Conservation (phyloP, 92 coral and sea anemone genomes). For the Actinostola sp. region DNA sequence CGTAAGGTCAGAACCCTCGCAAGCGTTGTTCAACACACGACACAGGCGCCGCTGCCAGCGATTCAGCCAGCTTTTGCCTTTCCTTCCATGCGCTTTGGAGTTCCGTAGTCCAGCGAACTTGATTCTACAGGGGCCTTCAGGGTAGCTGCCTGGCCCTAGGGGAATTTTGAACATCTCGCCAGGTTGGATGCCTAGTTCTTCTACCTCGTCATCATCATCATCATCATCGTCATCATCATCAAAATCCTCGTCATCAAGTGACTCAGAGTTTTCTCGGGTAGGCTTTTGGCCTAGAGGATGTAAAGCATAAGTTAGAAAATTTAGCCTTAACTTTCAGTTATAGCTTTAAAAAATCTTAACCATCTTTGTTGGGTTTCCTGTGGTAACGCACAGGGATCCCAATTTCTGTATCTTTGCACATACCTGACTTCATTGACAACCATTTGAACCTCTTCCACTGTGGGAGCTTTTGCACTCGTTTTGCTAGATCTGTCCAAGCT, state of each 20-base stretch:
- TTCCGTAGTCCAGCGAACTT: conserved; percentile 75
- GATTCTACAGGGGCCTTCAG: conserved; percentile 56
- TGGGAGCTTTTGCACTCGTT: conserved; percentile 67
- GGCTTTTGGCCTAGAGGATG: conserved; percentile 29
- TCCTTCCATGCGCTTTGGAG: conserved; percentile 21
- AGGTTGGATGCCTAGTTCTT: conserved; percentile 76
- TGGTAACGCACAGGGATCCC: neutral
- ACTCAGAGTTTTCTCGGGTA: neutral
- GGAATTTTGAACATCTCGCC: conserved; percentile 82
- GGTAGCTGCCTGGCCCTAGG: conserved; percentile 13
- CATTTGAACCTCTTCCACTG: conserved; percentile 84
- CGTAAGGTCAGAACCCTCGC: conserved; percentile 61
- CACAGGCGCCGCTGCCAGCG: conserved; percentile 87
- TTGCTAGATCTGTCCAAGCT: conserved; percentile 66
- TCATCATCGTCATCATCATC: conserved; percentile 20
- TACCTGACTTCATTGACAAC: conserved; percentile 72
- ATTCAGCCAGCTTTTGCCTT: conserved; percentile 48
- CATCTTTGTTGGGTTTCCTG: neutral
- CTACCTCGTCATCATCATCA: conserved; percentile 55
- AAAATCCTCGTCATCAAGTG: conserved; percentile 7
- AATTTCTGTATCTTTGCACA: too few relatives aligned
- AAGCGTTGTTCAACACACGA: conserved; percentile 69
- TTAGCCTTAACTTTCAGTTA: neutral
- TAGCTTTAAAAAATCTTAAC: neutral
- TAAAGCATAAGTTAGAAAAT: neutral